phyloP scores from a whole-genome alignment of 2,797 vertebrate genomes.

The Sphenodon punctatus region DNA sequence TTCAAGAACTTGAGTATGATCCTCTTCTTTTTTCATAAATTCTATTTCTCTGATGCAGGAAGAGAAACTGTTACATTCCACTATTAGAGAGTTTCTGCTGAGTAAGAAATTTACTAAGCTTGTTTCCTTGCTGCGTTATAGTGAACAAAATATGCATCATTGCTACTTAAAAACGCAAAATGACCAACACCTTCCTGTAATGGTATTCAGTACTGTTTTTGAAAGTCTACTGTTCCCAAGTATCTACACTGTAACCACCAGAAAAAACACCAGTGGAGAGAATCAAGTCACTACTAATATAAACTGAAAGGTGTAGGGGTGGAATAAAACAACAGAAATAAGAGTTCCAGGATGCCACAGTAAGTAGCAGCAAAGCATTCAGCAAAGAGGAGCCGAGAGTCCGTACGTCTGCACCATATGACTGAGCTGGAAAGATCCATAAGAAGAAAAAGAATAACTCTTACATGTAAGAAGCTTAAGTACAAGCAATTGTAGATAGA shows the following conservation, averaged over 20 bases:
- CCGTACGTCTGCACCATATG: background rate
- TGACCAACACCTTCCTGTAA: background rate
- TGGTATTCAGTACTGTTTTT: background rate
- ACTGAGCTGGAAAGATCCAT: constrained; percentile 20
- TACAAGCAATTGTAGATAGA: too few relatives aligned
- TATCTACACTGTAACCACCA: background rate
- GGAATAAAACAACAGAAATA: constrained; percentile 8
- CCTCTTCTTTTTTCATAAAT: constrained; percentile 89
- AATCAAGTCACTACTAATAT: background rate
- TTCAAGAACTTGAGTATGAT: constrained; percentile 81
- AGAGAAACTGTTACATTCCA: constrained; percentile 31
- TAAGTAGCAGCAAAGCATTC: background rate
- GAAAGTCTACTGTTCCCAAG: background rate
- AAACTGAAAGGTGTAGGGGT: background rate
- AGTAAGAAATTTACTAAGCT: background rate
- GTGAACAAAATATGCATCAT: background rate
- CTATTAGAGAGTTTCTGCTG: background rate
- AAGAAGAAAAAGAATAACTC: constrained; percentile 12
- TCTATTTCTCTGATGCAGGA: constrained; percentile 84
- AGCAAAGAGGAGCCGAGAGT: background rate
- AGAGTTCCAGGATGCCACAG: constrained; percentile 26
- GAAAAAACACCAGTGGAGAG: background rate
- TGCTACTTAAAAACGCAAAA: background rate
- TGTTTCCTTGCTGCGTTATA: background rate
- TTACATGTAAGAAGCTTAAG: too few relatives aligned